These are phyloP conservation scores for Salpingus planirostris DNA, from an alignment of 2,888 invertebrate genomes.

Conservation along the genomic window DNA sequence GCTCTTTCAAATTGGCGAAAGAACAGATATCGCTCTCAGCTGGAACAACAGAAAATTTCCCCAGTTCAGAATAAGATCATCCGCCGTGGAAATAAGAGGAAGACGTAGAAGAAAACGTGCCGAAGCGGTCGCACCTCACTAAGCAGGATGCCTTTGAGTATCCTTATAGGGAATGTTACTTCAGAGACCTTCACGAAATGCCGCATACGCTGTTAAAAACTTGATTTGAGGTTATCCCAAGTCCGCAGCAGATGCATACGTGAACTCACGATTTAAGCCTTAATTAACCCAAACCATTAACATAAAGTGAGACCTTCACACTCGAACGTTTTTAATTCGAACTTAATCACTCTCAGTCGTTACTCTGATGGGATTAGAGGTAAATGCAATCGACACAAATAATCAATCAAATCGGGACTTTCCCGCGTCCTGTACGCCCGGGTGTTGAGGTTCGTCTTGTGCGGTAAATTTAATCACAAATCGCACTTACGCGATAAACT, in stretches of 20 bases:
- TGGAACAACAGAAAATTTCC: constrained; percentile 47
- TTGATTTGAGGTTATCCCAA: constrained; percentile 10
- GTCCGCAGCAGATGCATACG: no score
- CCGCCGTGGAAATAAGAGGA: background rate
- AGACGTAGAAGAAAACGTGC: no score
- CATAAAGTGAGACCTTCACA: no score
- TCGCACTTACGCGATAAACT: no score
- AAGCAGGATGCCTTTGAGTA: constrained; percentile 4
- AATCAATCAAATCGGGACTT: no score
- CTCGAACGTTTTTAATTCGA: no score
- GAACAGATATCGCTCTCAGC: constrained; percentile 87
- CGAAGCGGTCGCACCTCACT: constrained; percentile 4
- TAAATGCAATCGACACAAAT: no score
- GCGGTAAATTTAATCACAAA: no score
- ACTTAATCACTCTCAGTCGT: no score
- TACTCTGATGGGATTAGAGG: no score
- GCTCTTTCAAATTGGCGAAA: constrained; percentile 70
- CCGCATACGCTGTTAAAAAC: constrained; percentile 5
- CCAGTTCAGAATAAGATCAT: constrained; percentile 1
- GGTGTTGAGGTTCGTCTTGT: no score
- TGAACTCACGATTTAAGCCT: constrained; percentile 5
- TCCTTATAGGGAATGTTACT: constrained; percentile 4
- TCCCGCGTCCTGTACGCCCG: no score
- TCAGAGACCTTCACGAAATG: constrained; percentile 3
- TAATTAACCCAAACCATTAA: constrained; percentile 10